phyloP scores from a whole-genome alignment of 2,888 invertebrate genomes.

The Desoria tigrina region DNA sequence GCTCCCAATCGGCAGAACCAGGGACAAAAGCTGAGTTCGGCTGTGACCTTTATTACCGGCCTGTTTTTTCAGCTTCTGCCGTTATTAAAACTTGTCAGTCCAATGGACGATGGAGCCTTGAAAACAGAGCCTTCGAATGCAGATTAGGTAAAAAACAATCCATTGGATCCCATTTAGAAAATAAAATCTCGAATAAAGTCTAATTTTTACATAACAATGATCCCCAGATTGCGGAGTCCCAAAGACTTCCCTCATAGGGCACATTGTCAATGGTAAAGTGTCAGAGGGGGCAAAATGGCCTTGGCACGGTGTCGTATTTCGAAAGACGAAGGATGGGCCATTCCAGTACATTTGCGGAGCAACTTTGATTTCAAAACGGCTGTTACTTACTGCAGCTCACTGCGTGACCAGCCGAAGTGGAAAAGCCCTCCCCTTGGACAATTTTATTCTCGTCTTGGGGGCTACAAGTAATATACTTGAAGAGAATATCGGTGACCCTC shows the following conservation, averaged over 20 bases:
- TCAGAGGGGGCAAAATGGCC: slow-evolving; percentile 39
- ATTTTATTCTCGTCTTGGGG: slow-evolving; percentile 32
- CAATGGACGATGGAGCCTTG: slow-evolving; percentile 40
- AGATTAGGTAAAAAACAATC: slow-evolving; percentile 37
- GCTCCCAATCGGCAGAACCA: slow-evolving; percentile 18
- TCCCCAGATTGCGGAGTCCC: slow-evolving; percentile 41
- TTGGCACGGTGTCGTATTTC: slow-evolving; percentile 40
- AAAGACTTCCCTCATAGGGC: slow-evolving; percentile 37
- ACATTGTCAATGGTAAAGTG: slow-evolving; percentile 38
- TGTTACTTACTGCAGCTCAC: slow-evolving; percentile 41
- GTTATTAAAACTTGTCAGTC: slow-evolving; percentile 35
- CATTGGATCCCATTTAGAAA: too few relatives aligned
- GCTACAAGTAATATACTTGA: slow-evolving; percentile 34
- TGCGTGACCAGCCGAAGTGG: slow-evolving; percentile 39
- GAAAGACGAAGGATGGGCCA: slow-evolving; percentile 16
- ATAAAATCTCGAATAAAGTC: too few relatives aligned
- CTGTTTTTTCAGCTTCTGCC: slow-evolving; percentile 29
- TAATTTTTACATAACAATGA: background rate
- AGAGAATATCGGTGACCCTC: slow-evolving; percentile 34
- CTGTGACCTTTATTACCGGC: slow-evolving; percentile 35
- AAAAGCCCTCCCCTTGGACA: slow-evolving; percentile 6
- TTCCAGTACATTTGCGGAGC: slow-evolving; percentile 42
- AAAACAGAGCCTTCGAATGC: slow-evolving; percentile 38
- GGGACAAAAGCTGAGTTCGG: slow-evolving; percentile 39
- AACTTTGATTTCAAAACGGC: slow-evolving; percentile 34